Conservation (phyloP, 2,113 vertebrate species). For the Perca fluviatilis region DNA sequence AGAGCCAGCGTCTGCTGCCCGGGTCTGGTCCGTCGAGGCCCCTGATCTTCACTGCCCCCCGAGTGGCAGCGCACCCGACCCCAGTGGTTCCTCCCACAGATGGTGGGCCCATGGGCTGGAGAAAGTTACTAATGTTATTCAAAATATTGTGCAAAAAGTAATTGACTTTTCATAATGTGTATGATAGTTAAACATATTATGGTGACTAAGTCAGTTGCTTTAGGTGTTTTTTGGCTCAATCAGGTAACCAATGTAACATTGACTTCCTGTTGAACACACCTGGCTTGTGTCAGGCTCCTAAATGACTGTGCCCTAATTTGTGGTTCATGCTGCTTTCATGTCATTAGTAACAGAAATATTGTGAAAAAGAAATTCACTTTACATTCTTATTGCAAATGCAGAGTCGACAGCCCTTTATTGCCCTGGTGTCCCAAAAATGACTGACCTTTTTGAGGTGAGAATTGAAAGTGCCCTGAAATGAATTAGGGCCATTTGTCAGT, state of each 20-base stretch:
- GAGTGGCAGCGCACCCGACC: too few relatives aligned
- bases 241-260: neutral
- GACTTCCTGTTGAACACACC: too few relatives aligned
- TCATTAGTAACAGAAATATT: neutral
- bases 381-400: neutral
- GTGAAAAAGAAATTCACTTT: neutral
- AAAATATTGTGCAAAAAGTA: neutral
- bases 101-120: too few relatives aligned
- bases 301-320: neutral
- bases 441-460: constrained; percentile 31
- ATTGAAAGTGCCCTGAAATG: constrained; percentile 34
- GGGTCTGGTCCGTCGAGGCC: too few relatives aligned
- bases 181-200: too few relatives aligned
- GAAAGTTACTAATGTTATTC: neutral
- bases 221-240: neutral
- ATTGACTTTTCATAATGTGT: too few relatives aligned
- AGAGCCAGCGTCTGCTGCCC: too few relatives aligned
- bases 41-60: too few relatives aligned
- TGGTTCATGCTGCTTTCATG: neutral
- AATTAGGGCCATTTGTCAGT: constrained; percentile 37
- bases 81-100: too few relatives aligned
- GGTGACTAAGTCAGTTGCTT: neutral
- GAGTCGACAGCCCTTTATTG: neutral
- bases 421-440: constrained; percentile 2
- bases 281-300: neutral